Percentiles rank a stretch among this genome's conserved stretches.
phyloP scores from a whole-genome alignment of 1,140 invertebrate species.

The Drosophila chauvacae region DNA sequence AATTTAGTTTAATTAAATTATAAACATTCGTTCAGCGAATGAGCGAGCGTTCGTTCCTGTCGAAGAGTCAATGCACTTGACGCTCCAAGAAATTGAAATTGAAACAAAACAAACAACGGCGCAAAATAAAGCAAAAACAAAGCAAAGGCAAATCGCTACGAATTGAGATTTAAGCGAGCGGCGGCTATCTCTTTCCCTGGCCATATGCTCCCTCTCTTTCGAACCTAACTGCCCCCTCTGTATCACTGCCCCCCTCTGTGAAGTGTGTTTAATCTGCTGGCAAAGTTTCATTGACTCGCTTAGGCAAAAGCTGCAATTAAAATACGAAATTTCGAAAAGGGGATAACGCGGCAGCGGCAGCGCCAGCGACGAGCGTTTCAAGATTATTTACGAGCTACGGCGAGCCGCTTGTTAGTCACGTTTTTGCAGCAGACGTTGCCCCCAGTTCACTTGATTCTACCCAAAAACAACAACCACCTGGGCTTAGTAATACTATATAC shows the following conservation, averaged over 20 bases:
- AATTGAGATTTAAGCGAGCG: constrained; percentile 19
- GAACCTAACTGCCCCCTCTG: not conserved
- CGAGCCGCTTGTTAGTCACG: constrained; percentile 61
- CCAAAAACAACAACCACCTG: constrained; percentile 1
- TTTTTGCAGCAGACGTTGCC: constrained; percentile 48
- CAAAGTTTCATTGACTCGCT: constrained; percentile 60
- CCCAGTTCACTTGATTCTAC: constrained; percentile 20
- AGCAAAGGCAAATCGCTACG: constrained; percentile 14
- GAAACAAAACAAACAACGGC: constrained; percentile 23
- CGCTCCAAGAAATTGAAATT: constrained; percentile 63
- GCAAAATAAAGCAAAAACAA: constrained; percentile 19
- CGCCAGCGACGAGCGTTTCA: constrained; percentile 18
- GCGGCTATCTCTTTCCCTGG: constrained; percentile 6
- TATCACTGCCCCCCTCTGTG: not conserved
- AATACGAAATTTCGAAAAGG: constrained; percentile 39
- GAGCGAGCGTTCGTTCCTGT: constrained; percentile 1
- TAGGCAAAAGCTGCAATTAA: constrained; percentile 58
- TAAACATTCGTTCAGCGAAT: constrained; percentile 29
- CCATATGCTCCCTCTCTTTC: not conserved
- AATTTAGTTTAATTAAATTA: constrained; percentile 81
- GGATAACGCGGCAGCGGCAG: constrained; percentile 13
- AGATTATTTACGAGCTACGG: constrained; percentile 51
- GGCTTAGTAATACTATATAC: constrained; percentile 9
- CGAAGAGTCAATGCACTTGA: constrained; percentile 63
- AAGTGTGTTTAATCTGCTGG: constrained; percentile 44